Evolutionary conservation across 1,140 invertebrate species (phyloP).

Genomic region (Macrosteles quadrilineatus): DNA sequence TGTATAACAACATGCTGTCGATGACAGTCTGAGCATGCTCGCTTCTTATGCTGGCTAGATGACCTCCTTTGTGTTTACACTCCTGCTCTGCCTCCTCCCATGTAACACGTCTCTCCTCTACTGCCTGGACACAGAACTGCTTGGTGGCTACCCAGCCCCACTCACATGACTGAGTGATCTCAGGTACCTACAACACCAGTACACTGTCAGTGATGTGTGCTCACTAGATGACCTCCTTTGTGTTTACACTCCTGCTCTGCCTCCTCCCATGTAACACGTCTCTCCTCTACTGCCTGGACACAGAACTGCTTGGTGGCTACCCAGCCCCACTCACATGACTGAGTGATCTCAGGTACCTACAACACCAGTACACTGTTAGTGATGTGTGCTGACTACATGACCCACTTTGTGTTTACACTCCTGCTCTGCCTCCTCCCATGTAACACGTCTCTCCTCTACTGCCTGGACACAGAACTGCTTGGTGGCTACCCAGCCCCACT

Average conservation of each 20-base stretch:
- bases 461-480: constrained; percentile 63
- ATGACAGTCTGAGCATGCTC: constrained; percentile 60
- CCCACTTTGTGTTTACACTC: too few relatives aligned
- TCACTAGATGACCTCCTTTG: too few relatives aligned
- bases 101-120: constrained; percentile 55
- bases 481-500: constrained; percentile 63
- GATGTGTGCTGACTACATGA: too few relatives aligned
- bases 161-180: constrained; percentile 60
- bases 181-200: constrained; percentile 49
- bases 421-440: constrained; percentile 65
- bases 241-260: constrained; percentile 69
- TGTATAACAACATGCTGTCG: constrained; percentile 60
- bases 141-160: constrained; percentile 64
- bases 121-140: constrained; percentile 62
- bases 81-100: constrained; percentile 67
- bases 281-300: constrained; percentile 59
- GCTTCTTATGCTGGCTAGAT: constrained; percentile 62
- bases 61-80: constrained; percentile 60
- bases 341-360: constrained; percentile 54
- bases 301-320: constrained; percentile 61
- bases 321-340: constrained; percentile 65
- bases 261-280: constrained; percentile 60
- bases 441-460: constrained; percentile 55
- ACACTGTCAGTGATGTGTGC: too few relatives aligned
- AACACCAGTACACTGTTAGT: too few relatives aligned